Evolutionary conservation across 2,888 invertebrate species (phyloP).

Genomic region (Ormyrus thymus): DNA sequence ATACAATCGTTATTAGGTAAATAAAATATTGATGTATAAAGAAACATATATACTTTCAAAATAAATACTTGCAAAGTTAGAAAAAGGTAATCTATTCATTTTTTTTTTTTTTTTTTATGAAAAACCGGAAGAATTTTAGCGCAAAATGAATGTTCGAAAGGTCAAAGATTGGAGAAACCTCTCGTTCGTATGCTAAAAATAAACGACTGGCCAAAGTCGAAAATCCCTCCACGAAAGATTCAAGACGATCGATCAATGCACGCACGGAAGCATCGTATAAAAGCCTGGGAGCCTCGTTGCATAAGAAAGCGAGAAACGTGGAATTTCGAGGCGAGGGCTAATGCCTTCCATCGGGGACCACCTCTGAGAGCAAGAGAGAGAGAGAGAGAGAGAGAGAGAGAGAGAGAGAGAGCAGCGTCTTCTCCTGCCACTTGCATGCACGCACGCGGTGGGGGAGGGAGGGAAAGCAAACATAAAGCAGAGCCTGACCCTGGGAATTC

Average conservation of each 20-base stretch:
- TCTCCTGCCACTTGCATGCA: conserved; percentile 21
- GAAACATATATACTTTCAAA: too few species aligned
- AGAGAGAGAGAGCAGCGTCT: conserved; percentile 14
- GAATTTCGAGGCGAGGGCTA: conserved; percentile 35
- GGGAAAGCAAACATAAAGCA: conserved; percentile 51
- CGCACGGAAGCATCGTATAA: neutral
- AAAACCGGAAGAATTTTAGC: too few species aligned
- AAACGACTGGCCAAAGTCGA: neutral
- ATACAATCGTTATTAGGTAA: too few species aligned
- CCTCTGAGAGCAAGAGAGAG: neutral
- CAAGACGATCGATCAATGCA: conserved; percentile 13
- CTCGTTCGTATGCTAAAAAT: too few species aligned
- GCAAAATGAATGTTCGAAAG: too few species aligned
- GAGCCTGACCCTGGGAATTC: conserved; percentile 53
- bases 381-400: conserved; percentile 14
- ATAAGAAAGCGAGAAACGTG: conserved; percentile 13
- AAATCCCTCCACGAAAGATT: conserved; percentile 16
- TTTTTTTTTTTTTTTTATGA: too few species aligned
- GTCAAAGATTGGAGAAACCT: too few species aligned
- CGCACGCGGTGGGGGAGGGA: conserved; percentile 19
- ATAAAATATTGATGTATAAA: too few species aligned
- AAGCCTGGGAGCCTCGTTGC: neutral
- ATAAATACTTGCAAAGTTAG: too few species aligned
- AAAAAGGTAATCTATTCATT: too few species aligned
- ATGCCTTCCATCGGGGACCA: neutral